Evolutionary conservation across 2,113 vertebrate genomes (phyloP).

Genomic region (Boleophthalmus pectinirostris): DNA sequence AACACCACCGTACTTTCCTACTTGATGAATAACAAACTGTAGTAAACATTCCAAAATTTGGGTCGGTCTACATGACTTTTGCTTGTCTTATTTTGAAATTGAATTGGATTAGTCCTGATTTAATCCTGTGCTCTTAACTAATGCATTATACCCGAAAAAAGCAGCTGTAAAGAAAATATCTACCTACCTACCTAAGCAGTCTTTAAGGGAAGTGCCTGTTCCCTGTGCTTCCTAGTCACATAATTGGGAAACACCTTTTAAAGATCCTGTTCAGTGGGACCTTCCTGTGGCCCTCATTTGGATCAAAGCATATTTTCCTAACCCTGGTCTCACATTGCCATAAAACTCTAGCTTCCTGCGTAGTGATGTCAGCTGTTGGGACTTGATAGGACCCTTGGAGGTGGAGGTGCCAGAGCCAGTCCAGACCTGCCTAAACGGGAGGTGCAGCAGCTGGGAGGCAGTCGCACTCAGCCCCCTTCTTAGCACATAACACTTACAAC

Average conservation of each 20-base stretch:
- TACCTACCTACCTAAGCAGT: not conserved
- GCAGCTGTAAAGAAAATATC: not conserved
- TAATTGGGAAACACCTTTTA: slow-evolving; percentile 3
- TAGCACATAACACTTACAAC: slow-evolving; percentile 1
- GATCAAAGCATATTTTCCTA: slow-evolving; percentile 59
- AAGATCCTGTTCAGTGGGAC: slow-evolving; percentile 17
- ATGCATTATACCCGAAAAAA: not conserved
- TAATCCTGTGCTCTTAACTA: not conserved
- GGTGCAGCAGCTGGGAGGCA: slow-evolving; percentile 35
- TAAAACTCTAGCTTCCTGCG: slow-evolving; percentile 38
- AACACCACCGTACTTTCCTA: not conserved
- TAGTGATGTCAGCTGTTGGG: slow-evolving; percentile 64
- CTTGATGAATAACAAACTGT: not conserved
- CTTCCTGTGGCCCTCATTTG: slow-evolving; percentile 7
- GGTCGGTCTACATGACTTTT: not conserved
- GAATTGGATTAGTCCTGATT: not conserved
- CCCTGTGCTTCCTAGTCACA: not conserved
- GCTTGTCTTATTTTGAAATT: not conserved
- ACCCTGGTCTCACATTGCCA: slow-evolving; percentile 49
- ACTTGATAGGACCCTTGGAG: slow-evolving; percentile 37
- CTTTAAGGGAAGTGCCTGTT: not conserved
- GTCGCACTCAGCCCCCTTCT: slow-evolving; percentile 4
- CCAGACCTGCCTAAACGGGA: slow-evolving; percentile 52
- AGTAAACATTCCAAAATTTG: not conserved
- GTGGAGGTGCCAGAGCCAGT: slow-evolving; percentile 38